Percentiles rank a stretch among this genome's conserved stretches.
Conservation (phyloP, 2,797 vertebrate species). For the Botia almorhae region DNA sequence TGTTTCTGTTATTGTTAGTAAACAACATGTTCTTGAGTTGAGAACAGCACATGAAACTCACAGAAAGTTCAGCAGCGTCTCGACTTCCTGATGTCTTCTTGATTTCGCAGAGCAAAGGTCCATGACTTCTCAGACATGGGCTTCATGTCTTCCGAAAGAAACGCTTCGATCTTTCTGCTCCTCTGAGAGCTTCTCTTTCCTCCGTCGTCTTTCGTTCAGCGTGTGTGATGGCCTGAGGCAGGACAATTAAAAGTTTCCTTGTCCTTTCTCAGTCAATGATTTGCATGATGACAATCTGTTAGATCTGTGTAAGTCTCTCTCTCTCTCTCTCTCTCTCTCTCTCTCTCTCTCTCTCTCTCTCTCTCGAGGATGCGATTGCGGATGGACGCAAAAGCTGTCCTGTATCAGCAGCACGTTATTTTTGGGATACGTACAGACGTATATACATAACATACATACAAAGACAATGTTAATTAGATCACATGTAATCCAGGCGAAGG, state of each 20-base stretch:
- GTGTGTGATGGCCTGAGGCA: constrained; percentile 60
- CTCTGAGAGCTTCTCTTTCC: constrained; percentile 37
- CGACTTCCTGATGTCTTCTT: constrained; percentile 28
- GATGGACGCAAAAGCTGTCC: no score
- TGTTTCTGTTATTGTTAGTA: background rate
- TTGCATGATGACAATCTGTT: constrained; percentile 74
- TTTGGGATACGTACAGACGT: no score
- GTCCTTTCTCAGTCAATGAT: constrained; percentile 74
- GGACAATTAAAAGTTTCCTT: constrained; percentile 77
- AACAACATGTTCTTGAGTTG: background rate
- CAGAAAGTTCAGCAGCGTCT: constrained; percentile 22
- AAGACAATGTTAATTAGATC: no score
- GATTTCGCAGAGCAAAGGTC: constrained; percentile 38
- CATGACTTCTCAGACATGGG: constrained; percentile 42
- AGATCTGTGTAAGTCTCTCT: constrained; percentile 35
- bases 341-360: background rate
- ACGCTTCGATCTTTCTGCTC: constrained; percentile 37
- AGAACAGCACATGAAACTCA: background rate
- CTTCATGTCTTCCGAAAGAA: constrained; percentile 39
- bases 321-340: background rate
- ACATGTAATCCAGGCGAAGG: no score
- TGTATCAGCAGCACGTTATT: no score
- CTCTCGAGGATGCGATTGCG: background rate
- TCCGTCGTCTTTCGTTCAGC: constrained; percentile 41
- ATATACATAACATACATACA: no score